Percentiles rank a stretch among this genome's conserved stretches.
phyloP scores from a whole-genome alignment of 1,140 invertebrate species.

The Metaphire vulgaris region DNA sequence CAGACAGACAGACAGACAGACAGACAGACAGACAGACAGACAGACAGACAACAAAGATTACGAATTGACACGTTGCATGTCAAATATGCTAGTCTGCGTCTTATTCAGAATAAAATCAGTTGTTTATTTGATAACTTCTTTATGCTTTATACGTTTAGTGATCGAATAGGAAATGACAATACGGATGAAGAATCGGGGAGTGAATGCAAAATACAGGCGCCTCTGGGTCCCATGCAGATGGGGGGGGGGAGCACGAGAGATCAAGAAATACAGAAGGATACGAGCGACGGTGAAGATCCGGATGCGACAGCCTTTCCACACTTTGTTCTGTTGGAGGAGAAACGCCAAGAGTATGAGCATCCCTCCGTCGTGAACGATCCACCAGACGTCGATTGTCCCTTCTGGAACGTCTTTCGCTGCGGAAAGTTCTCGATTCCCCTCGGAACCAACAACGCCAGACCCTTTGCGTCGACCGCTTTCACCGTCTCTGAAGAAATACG shows the following conservation, averaged over 20 bases:
- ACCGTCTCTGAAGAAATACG: conserved; percentile 12
- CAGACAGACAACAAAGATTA: conserved; percentile 1
- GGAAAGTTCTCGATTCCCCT: conserved; percentile 97
- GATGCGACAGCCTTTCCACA: conserved; percentile 97
- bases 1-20: conserved; percentile 1
- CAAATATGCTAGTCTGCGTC: too few species aligned
- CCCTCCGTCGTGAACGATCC: conserved; percentile 98
- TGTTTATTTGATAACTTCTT: too few species aligned
- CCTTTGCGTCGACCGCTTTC: conserved; percentile 7
- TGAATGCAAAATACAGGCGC: too few species aligned
- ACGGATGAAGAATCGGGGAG: too few species aligned
- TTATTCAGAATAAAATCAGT: too few species aligned
- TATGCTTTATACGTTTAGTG: too few species aligned
- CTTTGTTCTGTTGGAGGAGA: conserved; percentile 80
- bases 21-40: conserved; percentile 1
- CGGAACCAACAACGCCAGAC: conserved; percentile 66
- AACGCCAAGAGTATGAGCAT: conserved; percentile 95
- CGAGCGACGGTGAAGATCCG: conserved; percentile 96
- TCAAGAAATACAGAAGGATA: too few species aligned
- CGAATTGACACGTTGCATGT: too few species aligned
- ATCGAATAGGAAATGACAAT: too few species aligned
- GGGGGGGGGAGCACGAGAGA: too few species aligned
- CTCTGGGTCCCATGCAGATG: too few species aligned
- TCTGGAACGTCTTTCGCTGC: conserved; percentile 70
- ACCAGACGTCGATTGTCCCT: conserved; percentile 98